These are phyloP conservation scores for Crocallis elinguaria DNA, from an alignment of 2,888 invertebrate genomes.

Conservation along the genomic window DNA sequence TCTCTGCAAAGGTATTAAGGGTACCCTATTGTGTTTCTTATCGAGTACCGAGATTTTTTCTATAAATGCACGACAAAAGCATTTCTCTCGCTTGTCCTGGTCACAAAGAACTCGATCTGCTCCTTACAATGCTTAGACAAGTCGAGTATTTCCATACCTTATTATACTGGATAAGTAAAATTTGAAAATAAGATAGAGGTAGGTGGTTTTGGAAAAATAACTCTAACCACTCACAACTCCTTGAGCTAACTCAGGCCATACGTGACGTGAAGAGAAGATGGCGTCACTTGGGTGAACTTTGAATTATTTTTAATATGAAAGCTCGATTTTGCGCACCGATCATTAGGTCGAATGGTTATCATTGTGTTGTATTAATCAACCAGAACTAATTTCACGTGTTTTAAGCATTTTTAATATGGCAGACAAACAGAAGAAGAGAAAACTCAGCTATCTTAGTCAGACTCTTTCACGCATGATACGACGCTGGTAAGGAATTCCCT, in stretches of 20 bases:
- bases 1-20: conserved; percentile 1
- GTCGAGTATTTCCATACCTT: conserved; percentile 50
- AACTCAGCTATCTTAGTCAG: too few species aligned
- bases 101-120: conserved; percentile 47
- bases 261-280: too few species aligned
- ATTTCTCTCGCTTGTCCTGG: conserved; percentile 44
- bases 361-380: too few species aligned
- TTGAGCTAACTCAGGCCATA: neutral
- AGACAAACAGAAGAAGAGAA: too few species aligned
- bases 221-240: neutral
- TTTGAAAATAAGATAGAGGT: conserved; percentile 24
- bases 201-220: neutral
- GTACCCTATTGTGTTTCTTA: conserved; percentile 37
- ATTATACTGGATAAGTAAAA: conserved; percentile 32
- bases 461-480: too few species aligned
- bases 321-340: too few species aligned
- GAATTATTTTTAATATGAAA: too few species aligned
- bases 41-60: conserved; percentile 49
- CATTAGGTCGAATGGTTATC: too few species aligned
- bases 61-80: conserved; percentile 49
- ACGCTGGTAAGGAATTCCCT: too few species aligned
- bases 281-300: too few species aligned
- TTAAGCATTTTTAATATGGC: too few species aligned
- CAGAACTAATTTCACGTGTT: too few species aligned
- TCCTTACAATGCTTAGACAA: conserved; percentile 50